Evolutionary conservation across 2,888 invertebrate species (phyloP).

Genomic region (Trileptium ribeirensis): DNA sequence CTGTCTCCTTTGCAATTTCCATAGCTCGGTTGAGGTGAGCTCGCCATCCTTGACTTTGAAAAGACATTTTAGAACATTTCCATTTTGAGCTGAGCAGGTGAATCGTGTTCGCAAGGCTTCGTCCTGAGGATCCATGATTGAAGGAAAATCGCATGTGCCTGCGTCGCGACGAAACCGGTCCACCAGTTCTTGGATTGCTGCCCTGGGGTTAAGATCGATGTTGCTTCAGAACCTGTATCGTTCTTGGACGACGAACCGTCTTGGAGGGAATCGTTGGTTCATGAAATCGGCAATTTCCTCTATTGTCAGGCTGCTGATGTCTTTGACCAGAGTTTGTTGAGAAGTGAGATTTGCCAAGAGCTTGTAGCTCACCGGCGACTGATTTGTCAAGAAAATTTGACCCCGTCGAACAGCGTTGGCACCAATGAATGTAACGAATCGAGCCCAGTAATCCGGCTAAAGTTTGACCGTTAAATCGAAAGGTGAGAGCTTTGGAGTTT

Average conservation of each 20-base stretch:
- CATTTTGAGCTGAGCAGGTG: constrained; percentile 30
- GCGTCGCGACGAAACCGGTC: constrained; percentile 31
- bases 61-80: constrained; percentile 26
- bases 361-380: background rate
- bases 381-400: constrained; percentile 10
- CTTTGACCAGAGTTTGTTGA: background rate
- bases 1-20: constrained; percentile 33
- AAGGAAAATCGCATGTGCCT: constrained; percentile 31
- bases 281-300: constrained; percentile 11
- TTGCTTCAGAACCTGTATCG: constrained; percentile 33
- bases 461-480: background rate
- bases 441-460: constrained; percentile 5
- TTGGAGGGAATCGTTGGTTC: constrained; percentile 27
- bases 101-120: background rate
- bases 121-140: constrained; percentile 3
- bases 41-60: constrained; percentile 34
- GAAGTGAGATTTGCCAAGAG: background rate
- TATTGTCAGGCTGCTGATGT: constrained; percentile 8
- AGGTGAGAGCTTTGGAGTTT: background rate
- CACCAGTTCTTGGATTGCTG: constrained; percentile 30
- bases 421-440: background rate
- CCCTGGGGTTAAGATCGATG: constrained; percentile 31
- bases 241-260: constrained; percentile 31
- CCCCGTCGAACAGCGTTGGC: background rate
- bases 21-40: constrained; percentile 29